Evolutionary conservation across 2,888 invertebrate genomes (phyloP).

Genomic region (Lutraria lutraria): DNA sequence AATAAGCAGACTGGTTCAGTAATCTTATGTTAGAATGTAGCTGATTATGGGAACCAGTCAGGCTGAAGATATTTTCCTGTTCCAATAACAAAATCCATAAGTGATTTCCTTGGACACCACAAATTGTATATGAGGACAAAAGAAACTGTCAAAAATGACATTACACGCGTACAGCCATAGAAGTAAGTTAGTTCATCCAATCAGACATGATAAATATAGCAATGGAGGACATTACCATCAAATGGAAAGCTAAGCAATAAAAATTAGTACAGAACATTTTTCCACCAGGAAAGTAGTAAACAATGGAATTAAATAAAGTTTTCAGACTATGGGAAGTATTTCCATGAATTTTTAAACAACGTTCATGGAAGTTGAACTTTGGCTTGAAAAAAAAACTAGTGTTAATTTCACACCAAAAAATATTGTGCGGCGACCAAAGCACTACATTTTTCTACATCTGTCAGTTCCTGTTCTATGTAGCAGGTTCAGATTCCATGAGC

Average conservation of each 20-base stretch:
- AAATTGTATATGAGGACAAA: conserved; percentile 9
- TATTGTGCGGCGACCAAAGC: too few relatives aligned
- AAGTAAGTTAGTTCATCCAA: neutral
- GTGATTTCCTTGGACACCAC: neutral
- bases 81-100: conserved; percentile 19
- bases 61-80: neutral
- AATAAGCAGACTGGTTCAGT: neutral
- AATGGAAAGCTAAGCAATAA: neutral
- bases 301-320: neutral
- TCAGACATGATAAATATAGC: neutral
- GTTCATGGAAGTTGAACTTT: too few relatives aligned
- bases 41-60: conserved; percentile 15
- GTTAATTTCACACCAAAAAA: too few relatives aligned
- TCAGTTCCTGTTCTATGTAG: too few relatives aligned
- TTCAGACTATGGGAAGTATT: neutral
- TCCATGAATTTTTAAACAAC: too few relatives aligned
- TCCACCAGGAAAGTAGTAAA: neutral
- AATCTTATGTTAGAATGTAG: neutral
- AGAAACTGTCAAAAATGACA: neutral
- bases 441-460: too few relatives aligned
- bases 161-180: neutral
- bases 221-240: neutral
- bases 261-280: neutral
- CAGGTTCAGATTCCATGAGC: too few relatives aligned
- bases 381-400: too few relatives aligned